A percentile compares a stretch with the other conserved stretches of the same genome.
Conservation (phyloP, 1,140 invertebrate species). For the Drosophila sp. region DNA sequence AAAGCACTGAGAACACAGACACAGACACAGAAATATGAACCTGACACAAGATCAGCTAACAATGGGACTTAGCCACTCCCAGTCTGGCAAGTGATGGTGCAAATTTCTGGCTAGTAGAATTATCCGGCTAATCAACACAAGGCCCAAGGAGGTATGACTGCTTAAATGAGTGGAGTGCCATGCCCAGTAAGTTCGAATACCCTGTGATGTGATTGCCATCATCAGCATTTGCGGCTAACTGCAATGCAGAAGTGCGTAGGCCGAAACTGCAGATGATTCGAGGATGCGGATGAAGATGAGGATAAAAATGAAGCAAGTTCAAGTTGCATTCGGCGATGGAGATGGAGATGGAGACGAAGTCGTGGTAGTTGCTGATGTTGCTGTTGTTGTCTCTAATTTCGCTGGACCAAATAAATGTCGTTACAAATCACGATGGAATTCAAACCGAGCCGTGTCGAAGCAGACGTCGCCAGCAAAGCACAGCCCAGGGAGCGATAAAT, state of each 20-base stretch:
- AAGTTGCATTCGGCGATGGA: constrained; percentile 20
- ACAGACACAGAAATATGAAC: constrained; percentile 49
- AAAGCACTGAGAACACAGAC: constrained; percentile 49
- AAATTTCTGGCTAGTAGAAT: constrained; percentile 63
- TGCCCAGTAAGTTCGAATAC: constrained; percentile 32
- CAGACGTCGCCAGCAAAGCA: constrained; percentile 59
- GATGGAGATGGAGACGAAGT: background rate
- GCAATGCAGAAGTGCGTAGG: constrained; percentile 67
- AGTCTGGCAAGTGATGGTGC: constrained; percentile 59
- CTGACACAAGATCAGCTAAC: constrained; percentile 35
- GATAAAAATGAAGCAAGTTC: constrained; percentile 5
- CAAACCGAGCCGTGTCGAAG: constrained; percentile 68
- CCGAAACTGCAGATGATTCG: constrained; percentile 42
- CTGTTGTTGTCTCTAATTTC: constrained; percentile 69
- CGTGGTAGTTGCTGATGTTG: constrained; percentile 14
- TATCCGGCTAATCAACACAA: constrained; percentile 71
- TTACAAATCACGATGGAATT: constrained; percentile 83
- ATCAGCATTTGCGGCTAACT: constrained; percentile 38
- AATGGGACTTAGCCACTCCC: constrained; percentile 65
- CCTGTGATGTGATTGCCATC: constrained; percentile 67
- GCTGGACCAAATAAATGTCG: constrained; percentile 80
- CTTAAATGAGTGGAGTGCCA: constrained; percentile 58
- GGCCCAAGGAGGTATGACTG: constrained; percentile 40
- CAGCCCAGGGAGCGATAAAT: constrained; percentile 80
- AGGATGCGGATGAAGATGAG: background rate